phyloP scores from a whole-genome alignment of 1,140 invertebrate species.

The Berghia stephanieae region DNA sequence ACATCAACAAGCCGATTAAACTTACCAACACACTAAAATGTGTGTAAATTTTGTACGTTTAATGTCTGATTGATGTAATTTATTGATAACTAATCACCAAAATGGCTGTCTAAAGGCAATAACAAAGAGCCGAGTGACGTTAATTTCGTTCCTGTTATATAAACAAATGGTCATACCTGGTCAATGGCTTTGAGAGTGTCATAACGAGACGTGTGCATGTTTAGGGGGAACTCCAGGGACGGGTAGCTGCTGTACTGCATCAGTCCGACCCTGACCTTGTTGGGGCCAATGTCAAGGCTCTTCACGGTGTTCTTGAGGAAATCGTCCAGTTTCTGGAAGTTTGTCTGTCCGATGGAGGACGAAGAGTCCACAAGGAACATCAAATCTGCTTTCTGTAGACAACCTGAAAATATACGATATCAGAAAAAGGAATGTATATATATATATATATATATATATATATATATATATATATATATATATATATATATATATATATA shows the following conservation, averaged over 20 bases:
- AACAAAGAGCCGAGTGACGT: too few species aligned
- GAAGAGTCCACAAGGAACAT: conserved; percentile 58
- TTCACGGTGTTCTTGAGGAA: conserved; percentile 50
- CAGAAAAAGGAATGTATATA: not conserved
- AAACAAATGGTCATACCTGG: too few species aligned
- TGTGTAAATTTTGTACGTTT: too few species aligned
- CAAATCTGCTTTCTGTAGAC: conserved; percentile 51
- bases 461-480: too few species aligned
- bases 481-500: too few species aligned
- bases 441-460: not conserved
- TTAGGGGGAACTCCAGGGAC: conserved; percentile 51
- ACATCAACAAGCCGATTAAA: too few species aligned
- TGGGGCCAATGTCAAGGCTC: conserved; percentile 46
- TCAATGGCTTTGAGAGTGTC: conserved; percentile 49
- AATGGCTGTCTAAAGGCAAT: too few species aligned
- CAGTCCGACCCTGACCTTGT: conserved; percentile 52
- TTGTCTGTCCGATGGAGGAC: conserved; percentile 46
- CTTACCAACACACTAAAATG: too few species aligned
- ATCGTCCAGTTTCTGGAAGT: conserved; percentile 54
- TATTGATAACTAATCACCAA: too few species aligned
- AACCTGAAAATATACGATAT: conserved; percentile 39
- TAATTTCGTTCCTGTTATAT: too few species aligned
- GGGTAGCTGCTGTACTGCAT: conserved; percentile 55
- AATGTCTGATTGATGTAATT: too few species aligned
- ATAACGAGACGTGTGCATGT: conserved; percentile 40